Conservation (phyloP, 2,888 invertebrate genomes). For the Scotopteryx bipunctaria region DNA sequence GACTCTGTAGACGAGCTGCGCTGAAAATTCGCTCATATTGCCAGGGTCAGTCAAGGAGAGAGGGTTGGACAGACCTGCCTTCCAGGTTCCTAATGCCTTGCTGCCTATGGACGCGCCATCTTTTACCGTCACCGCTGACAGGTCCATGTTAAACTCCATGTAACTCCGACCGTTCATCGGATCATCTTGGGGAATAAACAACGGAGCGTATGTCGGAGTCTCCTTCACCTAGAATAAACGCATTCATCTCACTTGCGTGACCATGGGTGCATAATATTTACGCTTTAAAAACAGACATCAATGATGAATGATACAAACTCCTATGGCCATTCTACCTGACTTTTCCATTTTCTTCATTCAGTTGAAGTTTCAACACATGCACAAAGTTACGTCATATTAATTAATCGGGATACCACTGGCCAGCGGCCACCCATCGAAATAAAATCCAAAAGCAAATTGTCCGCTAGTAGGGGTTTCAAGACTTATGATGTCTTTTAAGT, state of each 20-base stretch:
- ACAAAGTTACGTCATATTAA: neutral
- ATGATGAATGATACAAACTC: no score
- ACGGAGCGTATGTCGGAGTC: slow-evolving; percentile 87
- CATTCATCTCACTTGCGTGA: slow-evolving; percentile 12
- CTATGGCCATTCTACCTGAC: no score
- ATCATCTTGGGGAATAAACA: slow-evolving; percentile 84
- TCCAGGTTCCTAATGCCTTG: slow-evolving; percentile 89
- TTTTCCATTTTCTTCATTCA: no score
- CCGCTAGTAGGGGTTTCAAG: no score
- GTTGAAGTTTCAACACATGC: no score
- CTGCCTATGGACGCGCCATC: slow-evolving; percentile 89
- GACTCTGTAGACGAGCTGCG: slow-evolving; percentile 93
- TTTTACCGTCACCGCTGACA: slow-evolving; percentile 87
- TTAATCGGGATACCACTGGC: no score
- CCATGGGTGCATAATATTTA: no score
- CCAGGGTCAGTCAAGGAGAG: slow-evolving; percentile 86
- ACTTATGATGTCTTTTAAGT: no score
- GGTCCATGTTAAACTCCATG: slow-evolving; percentile 89
- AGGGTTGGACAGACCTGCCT: slow-evolving; percentile 87
- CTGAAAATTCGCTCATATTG: slow-evolving; percentile 89
- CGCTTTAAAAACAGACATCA: no score
- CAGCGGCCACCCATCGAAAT: no score
- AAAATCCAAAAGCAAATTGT: no score
- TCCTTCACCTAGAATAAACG: slow-evolving; percentile 78
- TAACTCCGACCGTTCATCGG: slow-evolving; percentile 88